Conservation (phyloP, 2,113 vertebrate species). For the Marmota flaviventris region DNA sequence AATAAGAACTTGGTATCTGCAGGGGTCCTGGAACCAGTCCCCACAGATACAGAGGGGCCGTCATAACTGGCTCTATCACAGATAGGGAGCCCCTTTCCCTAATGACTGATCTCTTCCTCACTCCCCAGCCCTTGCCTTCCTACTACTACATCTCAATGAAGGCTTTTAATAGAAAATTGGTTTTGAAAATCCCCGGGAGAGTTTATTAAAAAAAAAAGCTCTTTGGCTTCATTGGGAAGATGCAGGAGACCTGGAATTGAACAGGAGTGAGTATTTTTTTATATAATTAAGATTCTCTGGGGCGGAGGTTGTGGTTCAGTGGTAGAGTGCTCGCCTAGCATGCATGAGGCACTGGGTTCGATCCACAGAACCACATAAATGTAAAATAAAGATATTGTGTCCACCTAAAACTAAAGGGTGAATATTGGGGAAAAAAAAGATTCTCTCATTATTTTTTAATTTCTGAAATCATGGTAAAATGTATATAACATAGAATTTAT, state of each 20-base stretch:
- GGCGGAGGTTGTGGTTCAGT: too few species aligned
- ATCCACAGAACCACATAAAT: too few species aligned
- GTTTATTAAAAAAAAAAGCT: background rate
- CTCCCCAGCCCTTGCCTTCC: background rate
- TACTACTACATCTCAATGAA: background rate
- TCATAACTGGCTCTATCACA: accelerated
- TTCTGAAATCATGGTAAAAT: background rate
- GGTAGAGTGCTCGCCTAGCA: too few species aligned
- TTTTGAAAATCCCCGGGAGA: background rate
- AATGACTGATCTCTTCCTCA: background rate
- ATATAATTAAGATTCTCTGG: background rate
- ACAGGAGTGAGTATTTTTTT: background rate
- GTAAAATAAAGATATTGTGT: too few species aligned
- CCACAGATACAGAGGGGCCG: background rate
- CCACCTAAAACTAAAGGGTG: too few species aligned
- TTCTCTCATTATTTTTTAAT: background rate
- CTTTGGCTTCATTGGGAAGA: background rate
- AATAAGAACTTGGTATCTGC: background rate
- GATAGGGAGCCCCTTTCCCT: background rate
- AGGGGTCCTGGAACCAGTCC: too few species aligned
- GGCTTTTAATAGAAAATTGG: background rate
- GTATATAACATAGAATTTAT: background rate
- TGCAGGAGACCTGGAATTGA: background rate
- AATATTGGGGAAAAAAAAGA: background rate
- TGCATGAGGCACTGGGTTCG: too few species aligned